Base-by-base conservation (phyloP, 2,113 vertebrate genomes). In the Erpornis zantholeuca region DNA sequence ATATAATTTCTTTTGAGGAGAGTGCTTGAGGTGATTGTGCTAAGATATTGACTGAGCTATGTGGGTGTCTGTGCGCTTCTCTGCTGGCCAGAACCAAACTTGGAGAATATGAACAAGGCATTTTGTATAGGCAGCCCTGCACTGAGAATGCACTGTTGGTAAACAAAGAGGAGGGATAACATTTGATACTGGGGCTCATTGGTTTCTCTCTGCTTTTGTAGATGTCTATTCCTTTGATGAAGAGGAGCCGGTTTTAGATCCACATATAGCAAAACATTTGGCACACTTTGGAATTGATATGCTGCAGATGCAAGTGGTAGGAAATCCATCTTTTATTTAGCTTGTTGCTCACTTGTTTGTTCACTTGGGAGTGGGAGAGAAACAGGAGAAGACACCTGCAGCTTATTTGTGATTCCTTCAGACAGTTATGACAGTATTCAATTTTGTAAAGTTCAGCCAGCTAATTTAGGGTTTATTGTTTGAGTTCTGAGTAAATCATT, bases 151-250 rank as follows among this genome's bases (percentile, higher is more conserved):
- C 33, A 69, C 2, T 40, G 15, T 14, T 95, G 22, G n/a, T 85
- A 59, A 76, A 57, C 56, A 91, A 61, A 68, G 76, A 68, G 69
- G 56, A 91, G 31, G 22, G 69, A 4, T 47, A 65, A 71, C 18
- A 15, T 68, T 70, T 73, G 22, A 23, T 88, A 7, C 85, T 68
- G 29, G 36, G 52, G 47, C 36, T 91, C 44, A 91, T 29, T 16
- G 68, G 17, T 94, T 94, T 96, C 88, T 83, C 93, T 94, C 90
- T 96, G 31, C n/a, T 66, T 87, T 89, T 95, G 42, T 92, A 99
- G 99, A 99, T 98, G 98, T 99, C 78, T 99, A 99, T 97, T 99
- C 99, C 23, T 99, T 99, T 96, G 99, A 99, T 93, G 99, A 99
- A 97, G 99, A 99, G 94, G 99, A 99, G 91, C 98, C 99, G 2